Conservation (phyloP, 2,113 vertebrate species). For the Entelurus aequoreus region DNA sequence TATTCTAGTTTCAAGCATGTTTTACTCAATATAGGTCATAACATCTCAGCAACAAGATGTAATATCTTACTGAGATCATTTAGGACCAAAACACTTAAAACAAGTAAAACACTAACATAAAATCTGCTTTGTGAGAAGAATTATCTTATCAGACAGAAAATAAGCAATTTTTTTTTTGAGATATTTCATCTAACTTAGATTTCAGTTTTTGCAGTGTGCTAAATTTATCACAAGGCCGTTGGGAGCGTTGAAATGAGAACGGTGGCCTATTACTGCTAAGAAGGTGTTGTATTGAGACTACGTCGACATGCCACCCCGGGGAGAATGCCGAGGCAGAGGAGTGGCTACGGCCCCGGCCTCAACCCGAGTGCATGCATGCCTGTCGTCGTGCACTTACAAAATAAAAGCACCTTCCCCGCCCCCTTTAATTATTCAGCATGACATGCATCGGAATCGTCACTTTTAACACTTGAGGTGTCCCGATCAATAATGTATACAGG, state of each 20-base stretch:
- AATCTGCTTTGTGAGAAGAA: too few relatives aligned
- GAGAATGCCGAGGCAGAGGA: constrained; percentile 61
- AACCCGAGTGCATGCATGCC: constrained; percentile 42
- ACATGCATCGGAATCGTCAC: constrained; percentile 69
- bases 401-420: constrained; percentile 52
- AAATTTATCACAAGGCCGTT: constrained; percentile 85
- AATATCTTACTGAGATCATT: too few relatives aligned
- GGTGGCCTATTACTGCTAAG: constrained; percentile 87
- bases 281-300: constrained; percentile 93
- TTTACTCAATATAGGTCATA: too few relatives aligned
- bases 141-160: too few relatives aligned
- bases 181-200: too few relatives aligned
- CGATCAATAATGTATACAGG: constrained; percentile 71
- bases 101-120: too few relatives aligned
- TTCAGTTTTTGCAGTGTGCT: constrained; percentile 30
- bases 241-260: constrained; percentile 86
- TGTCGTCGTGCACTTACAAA: constrained; percentile 48
- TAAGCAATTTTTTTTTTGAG: too few relatives aligned
- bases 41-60: too few relatives aligned
- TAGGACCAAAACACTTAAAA: too few relatives aligned
- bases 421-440: constrained; percentile 66
- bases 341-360: constrained; percentile 51
- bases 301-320: constrained; percentile 67
- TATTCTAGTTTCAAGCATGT: too few relatives aligned
- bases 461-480: constrained; percentile 68